Evolutionary conservation across 1,140 invertebrate species (phyloP).

Genomic region (Drosophila sturtevanti): DNA sequence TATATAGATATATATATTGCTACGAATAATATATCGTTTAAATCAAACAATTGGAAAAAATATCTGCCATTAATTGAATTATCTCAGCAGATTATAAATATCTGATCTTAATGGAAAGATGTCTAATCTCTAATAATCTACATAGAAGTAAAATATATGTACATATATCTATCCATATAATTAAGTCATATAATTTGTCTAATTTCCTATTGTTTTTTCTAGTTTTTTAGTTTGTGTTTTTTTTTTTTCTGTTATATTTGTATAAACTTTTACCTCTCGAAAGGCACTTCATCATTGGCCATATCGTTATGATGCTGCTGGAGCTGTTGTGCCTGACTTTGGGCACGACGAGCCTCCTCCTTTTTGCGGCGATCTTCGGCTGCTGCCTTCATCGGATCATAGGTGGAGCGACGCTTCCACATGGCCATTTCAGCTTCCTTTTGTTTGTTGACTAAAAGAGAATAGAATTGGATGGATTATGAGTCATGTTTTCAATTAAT

Average conservation of each 20-base stretch:
- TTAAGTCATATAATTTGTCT: too few relatives aligned
- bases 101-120: too few relatives aligned
- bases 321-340: slow-evolving; percentile 46
- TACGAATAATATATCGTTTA: too few relatives aligned
- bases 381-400: slow-evolving; percentile 94
- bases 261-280: slow-evolving; percentile 71
- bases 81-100: too few relatives aligned
- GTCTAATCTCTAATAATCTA: too few relatives aligned
- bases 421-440: slow-evolving; percentile 94
- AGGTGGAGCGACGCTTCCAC: slow-evolving; percentile 95
- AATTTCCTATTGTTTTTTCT: not conserved
- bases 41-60: too few relatives aligned
- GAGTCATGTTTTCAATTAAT: not conserved
- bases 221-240: not conserved
- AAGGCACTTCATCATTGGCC: slow-evolving; percentile 56
- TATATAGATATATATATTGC: too few relatives aligned
- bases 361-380: slow-evolving; percentile 89
- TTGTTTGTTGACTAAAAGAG: slow-evolving; percentile 84
- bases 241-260: too few relatives aligned
- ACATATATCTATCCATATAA: too few relatives aligned
- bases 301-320: slow-evolving; percentile 40
- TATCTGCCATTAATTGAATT: too few relatives aligned
- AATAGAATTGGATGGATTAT: not conserved
- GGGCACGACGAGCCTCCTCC: slow-evolving; percentile 80
- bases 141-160: too few relatives aligned